Conservation (phyloP, 2,888 invertebrate genomes). For the Embidobia sp. region DNA sequence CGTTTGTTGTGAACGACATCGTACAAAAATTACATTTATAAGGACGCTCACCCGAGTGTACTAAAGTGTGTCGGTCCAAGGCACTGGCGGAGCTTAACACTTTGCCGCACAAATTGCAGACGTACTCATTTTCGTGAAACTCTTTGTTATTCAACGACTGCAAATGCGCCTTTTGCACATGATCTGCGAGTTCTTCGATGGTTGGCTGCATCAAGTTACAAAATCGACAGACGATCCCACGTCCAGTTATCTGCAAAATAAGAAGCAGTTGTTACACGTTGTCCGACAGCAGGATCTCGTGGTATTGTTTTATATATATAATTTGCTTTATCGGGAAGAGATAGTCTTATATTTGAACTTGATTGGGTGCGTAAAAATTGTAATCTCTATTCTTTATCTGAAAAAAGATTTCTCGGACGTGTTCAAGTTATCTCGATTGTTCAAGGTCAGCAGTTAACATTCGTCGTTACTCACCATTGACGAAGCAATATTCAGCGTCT, state of each 20-base stretch:
- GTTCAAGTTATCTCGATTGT: constrained; percentile 38
- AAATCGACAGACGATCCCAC: constrained; percentile 34
- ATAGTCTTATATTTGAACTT: constrained; percentile 46
- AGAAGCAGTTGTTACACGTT: background rate
- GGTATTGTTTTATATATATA: too few species aligned
- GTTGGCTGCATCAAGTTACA: constrained; percentile 53
- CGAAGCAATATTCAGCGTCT: constrained; percentile 72
- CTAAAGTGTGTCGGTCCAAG: constrained; percentile 89
- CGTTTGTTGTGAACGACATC: constrained; percentile 92
- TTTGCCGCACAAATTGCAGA: constrained; percentile 87
- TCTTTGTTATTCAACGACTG: constrained; percentile 34
- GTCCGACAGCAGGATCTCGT: too few species aligned
- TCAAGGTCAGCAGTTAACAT: constrained; percentile 29
- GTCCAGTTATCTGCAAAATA: constrained; percentile 42
- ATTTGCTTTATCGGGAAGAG: constrained; percentile 19
- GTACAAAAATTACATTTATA: constrained; percentile 90
- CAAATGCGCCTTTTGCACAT: constrained; percentile 48
- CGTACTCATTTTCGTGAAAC: constrained; percentile 78
- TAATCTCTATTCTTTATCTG: constrained; percentile 52
- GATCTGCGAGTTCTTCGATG: constrained; percentile 34
- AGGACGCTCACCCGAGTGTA: constrained; percentile 91
- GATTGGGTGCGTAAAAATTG: constrained; percentile 40
- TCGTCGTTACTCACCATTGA: constrained; percentile 72
- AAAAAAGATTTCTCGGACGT: constrained; percentile 49
- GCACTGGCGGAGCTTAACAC: constrained; percentile 90